Evolutionary conservation across 2,113 vertebrate genomes (phyloP), one percentile per base, ranked within the genome.

Genomic region (Scopus umbretta): DNA sequence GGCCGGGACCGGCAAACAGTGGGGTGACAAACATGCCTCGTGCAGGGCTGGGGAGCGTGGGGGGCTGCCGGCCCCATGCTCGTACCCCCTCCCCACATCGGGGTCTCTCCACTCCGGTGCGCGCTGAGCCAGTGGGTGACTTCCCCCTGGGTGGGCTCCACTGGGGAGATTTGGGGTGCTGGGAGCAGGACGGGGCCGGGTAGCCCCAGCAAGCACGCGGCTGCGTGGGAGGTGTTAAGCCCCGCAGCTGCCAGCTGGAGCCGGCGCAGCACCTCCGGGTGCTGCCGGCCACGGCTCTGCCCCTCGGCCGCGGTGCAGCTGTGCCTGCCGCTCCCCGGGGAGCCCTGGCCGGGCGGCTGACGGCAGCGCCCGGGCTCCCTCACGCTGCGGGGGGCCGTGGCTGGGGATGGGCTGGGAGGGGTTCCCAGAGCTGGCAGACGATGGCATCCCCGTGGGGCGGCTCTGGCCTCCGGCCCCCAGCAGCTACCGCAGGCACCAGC

Each of bases 371-470:
- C 7, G 11, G 63, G 58, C 26, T 83, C 18, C 50, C 11, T 19
- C 9, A 1, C 4, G 32, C 34, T 1, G 0, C 25, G 34, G 11
- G 40, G 52, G 29, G 10, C 36, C 3, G 1, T 4, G 23, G 42
- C 32, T 59, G 62, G 16, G 19, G 10, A 21, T 56, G 66, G 59
- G 47, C 20, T 36, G 52, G 15, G 36, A 45, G 11, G n/a, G 38
- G 59, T 5, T 47, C 43, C 40, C 7, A 1, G 12, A 61, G 18
- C 20, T 0, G 2, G 49, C 15, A 21, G 18, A 15, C 0, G 9
- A 18, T 9, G 34, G 19, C n/a, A 40, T 16, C 29, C 23, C 32
- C 0, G 0, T 0, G 3, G 10, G 4, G 45, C 25, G 27, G 23
- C 27, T 85, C 66, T 79, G 42, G 42, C 43, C n/a, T 23, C 11